Conservation (phyloP, 2,113 vertebrate genomes). For the Chionodraco myersi region DNA sequence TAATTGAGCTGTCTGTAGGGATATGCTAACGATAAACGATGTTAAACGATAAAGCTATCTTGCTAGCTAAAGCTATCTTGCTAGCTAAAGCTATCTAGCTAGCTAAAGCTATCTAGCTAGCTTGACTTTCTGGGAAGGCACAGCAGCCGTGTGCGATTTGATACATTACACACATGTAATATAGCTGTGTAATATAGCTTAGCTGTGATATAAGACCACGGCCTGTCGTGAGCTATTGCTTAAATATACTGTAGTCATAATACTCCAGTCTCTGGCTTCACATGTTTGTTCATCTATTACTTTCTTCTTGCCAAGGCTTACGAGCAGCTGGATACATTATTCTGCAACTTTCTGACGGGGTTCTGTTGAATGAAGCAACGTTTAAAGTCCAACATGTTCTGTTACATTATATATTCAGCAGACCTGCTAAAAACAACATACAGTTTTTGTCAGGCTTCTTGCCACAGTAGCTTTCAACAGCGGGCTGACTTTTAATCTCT, state of each 20-base stretch:
- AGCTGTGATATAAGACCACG: no score
- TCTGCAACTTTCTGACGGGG: background rate
- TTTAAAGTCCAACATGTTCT: background rate
- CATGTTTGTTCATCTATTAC: background rate
- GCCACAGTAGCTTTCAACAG: background rate
- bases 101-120: no score
- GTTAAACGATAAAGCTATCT: no score
- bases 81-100: no score
- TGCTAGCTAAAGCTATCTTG: no score
- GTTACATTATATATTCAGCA: background rate
- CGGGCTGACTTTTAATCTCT: background rate
- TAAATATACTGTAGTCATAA: background rate
- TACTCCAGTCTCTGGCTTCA: background rate
- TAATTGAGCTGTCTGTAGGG: no score
- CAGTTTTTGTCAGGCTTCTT: background rate
- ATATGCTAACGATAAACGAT: no score
- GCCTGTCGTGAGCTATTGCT: no score
- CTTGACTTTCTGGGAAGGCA: no score
- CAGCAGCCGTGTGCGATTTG: no score
- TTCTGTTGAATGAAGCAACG: background rate
- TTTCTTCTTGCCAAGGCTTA: background rate
- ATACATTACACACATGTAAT: no score
- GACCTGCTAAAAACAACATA: background rate
- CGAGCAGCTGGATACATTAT: background rate
- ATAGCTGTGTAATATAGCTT: no score